phyloP scores from a whole-genome alignment of 2,888 invertebrate species.

The Belgica antarctica region DNA sequence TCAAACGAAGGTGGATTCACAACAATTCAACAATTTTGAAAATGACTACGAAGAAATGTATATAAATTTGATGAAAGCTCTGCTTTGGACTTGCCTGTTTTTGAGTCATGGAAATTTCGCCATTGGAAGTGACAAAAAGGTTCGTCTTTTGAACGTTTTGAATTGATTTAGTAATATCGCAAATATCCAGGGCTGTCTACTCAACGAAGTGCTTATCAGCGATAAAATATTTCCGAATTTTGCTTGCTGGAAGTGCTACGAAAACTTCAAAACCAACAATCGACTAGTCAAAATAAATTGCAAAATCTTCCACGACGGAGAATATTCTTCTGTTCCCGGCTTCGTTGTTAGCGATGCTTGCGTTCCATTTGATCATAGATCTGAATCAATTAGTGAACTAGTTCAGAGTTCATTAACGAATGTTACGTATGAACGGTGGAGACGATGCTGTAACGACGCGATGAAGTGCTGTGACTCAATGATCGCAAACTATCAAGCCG shows the following conservation, averaged over 20 bases:
- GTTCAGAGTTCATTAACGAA: conserved; percentile 36
- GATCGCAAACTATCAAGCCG: conserved; percentile 3
- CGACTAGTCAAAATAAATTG: conserved; percentile 21
- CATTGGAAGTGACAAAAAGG: conserved; percentile 12
- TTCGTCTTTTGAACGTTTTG: not conserved
- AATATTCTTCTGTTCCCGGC: conserved; percentile 13
- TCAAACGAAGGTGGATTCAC: too few species aligned
- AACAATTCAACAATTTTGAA: too few species aligned
- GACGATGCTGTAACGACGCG: conserved; percentile 14
- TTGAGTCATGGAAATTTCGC: too few species aligned
- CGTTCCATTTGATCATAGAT: conserved; percentile 29
- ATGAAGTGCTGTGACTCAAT: not conserved
- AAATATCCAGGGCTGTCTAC: not conserved
- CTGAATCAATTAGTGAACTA: conserved; percentile 16
- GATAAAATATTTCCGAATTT: not conserved
- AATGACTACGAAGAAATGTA: too few species aligned
- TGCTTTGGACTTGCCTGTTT: too few species aligned
- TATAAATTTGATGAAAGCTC: too few species aligned
- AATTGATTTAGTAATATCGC: not conserved
- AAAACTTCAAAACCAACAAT: not conserved
- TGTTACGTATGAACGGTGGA: not conserved
- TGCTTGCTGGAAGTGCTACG: conserved; percentile 35
- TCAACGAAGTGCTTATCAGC: not conserved
- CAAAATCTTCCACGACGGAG: not conserved
- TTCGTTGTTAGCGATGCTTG: conserved; percentile 1